A percentile compares a stretch with the other conserved stretches of the same genome.
Conservation (phyloP, 2,113 vertebrate species). For the Scomber colias region DNA sequence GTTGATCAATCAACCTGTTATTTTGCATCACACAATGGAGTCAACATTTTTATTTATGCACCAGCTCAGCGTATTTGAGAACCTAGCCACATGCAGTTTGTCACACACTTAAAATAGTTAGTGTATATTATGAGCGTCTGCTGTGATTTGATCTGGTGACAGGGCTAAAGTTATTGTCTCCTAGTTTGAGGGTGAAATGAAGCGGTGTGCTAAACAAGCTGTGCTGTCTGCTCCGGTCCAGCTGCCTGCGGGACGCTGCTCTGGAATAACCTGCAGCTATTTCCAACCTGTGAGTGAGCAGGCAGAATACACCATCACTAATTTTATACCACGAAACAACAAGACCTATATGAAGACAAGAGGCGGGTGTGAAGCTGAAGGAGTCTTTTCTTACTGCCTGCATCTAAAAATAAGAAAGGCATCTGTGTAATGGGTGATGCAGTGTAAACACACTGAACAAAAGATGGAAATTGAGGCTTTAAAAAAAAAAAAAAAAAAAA, state of each 20-base stretch:
- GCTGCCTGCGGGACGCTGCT: conserved; percentile 40
- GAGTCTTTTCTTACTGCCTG: not conserved
- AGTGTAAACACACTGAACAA: conserved; percentile 18
- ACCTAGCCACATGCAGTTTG: not conserved
- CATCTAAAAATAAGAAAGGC: conserved; percentile 41
- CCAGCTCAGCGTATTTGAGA: not conserved
- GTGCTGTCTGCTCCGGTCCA: conserved; percentile 1
- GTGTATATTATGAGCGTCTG: not conserved
- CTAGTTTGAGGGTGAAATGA: conserved; percentile 10
- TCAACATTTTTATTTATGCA: not conserved
- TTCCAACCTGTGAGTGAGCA: conserved; percentile 57
- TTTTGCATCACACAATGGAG: too few relatives aligned
- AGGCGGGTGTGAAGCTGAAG: not conserved
- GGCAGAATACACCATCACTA: conserved; percentile 56
- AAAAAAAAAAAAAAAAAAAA: too few relatives aligned
- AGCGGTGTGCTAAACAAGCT: not conserved
- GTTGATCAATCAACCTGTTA: too few relatives aligned
- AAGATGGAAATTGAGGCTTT: conserved; percentile 27
- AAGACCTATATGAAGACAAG: conserved; percentile 21
- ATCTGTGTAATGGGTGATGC: not conserved
- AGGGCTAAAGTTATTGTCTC: conserved; percentile 7
- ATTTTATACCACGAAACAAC: conserved; percentile 60
- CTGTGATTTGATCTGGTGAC: not conserved
- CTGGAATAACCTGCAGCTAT: conserved; percentile 76
- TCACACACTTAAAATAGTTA: not conserved